These are phyloP conservation scores for Platerodrilus igneus DNA, from an alignment of 2,888 invertebrate genomes.

Conservation along the genomic window DNA sequence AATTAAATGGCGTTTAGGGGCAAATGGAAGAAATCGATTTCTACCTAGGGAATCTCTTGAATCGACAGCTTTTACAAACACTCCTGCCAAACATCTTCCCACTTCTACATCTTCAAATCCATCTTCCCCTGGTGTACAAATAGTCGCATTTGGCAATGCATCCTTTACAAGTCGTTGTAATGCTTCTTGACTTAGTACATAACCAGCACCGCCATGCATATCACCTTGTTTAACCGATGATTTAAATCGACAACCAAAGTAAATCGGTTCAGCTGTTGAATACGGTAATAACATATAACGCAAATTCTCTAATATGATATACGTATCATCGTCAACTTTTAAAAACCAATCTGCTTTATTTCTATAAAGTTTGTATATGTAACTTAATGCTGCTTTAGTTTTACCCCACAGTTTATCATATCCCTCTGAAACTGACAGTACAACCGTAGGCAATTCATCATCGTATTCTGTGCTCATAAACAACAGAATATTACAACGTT, in stretches of 20 bases:
- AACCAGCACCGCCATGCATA: slow-evolving; percentile 92
- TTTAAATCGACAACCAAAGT: slow-evolving; percentile 88
- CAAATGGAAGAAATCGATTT: slow-evolving; percentile 91
- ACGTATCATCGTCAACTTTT: slow-evolving; percentile 98
- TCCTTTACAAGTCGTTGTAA: slow-evolving; percentile 70
- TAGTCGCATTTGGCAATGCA: slow-evolving; percentile 63
- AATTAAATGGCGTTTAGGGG: slow-evolving; percentile 88
- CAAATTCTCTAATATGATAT: slow-evolving; percentile 92
- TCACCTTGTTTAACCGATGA: slow-evolving; percentile 81
- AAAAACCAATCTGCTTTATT: slow-evolving; percentile 94
- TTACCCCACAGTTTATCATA: slow-evolving; percentile 95
- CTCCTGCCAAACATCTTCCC: slow-evolving; percentile 79
- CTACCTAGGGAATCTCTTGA: slow-evolving; percentile 78
- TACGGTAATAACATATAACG: slow-evolving; percentile 82
- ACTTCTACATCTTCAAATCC: slow-evolving; percentile 93
- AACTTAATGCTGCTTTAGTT: slow-evolving; percentile 90
- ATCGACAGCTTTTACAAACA: slow-evolving; percentile 85
- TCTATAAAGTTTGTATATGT: slow-evolving; percentile 77
- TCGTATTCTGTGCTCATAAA: slow-evolving; percentile 83
- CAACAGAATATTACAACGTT: slow-evolving; percentile 78
- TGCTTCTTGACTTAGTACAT: slow-evolving; percentile 85
- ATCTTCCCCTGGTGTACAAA: slow-evolving; percentile 63
- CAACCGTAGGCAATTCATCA: slow-evolving; percentile 68
- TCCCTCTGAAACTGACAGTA: slow-evolving; percentile 81
- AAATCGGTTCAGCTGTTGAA: slow-evolving; percentile 69